These are phyloP conservation scores for Varecia variegata DNA, from an alignment of 2,797 vertebrate species.

Conservation along the genomic window DNA sequence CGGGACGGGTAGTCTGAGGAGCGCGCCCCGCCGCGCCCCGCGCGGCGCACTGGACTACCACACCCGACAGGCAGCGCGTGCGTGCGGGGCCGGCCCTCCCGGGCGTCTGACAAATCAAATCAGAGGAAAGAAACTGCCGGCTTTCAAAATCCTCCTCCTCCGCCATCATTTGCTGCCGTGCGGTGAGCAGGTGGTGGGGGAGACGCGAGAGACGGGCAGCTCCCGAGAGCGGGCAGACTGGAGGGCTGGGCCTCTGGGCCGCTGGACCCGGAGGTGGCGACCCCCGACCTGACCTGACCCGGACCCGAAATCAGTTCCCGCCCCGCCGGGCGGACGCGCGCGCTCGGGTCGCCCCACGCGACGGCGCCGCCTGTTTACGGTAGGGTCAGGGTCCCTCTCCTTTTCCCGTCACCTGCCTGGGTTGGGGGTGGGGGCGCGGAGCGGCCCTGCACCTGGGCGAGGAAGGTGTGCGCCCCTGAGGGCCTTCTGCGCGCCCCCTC, in stretches of 20 bases:
- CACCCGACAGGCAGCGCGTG: conserved; percentile 43
- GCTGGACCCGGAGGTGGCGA: not conserved
- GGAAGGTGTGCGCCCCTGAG: not conserved
- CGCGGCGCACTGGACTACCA: conserved; percentile 26
- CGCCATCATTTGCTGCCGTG: conserved; percentile 74
- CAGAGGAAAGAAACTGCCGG: conserved; percentile 83
- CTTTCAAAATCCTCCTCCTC: conserved; percentile 86
- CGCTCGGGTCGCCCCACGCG: conserved; percentile 34
- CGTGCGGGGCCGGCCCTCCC: not conserved
- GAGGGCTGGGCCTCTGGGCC: not conserved
- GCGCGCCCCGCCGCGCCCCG: rapidly evolving
- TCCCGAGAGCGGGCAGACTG: not conserved
- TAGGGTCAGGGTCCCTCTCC: conserved; percentile 11
- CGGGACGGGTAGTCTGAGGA: not conserved
- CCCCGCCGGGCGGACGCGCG: not conserved
- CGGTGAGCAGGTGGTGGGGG: conserved; percentile 65
- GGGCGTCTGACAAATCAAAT: conserved; percentile 77
- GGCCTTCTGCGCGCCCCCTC: not conserved
- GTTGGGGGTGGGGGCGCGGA: not conserved
- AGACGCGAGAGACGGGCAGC: not conserved
- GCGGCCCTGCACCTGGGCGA: not conserved
- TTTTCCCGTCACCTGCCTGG: conserved; percentile 14
- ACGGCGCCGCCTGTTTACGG: conserved; percentile 53
- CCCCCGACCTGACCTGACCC: not conserved
- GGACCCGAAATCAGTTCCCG: not conserved